These are phyloP conservation scores for Nomada lathburiana DNA, from an alignment of 2,888 invertebrate genomes.

Conservation along the genomic window DNA sequence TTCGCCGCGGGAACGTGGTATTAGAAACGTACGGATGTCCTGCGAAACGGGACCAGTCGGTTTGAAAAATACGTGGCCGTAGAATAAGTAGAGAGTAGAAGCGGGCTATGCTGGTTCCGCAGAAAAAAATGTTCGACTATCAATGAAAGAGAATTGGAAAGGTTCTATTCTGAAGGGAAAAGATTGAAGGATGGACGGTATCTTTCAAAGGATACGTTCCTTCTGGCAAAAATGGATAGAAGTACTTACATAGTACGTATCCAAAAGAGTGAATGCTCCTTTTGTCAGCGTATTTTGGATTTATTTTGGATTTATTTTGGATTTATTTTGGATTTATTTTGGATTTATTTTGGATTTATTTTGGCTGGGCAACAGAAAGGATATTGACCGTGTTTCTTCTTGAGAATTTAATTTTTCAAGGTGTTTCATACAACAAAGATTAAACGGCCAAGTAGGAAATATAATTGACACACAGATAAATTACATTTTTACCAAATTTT, in stretches of 20 bases:
- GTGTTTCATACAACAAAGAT: too few relatives aligned
- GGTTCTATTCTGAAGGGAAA: conserved; percentile 27
- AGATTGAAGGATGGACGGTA: conserved; percentile 30
- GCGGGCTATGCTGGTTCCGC: not conserved
- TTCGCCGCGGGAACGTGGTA: conserved; percentile 9
- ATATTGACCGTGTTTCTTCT: too few relatives aligned
- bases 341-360: too few relatives aligned
- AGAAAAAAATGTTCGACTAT: conserved; percentile 36
- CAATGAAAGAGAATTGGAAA: conserved; percentile 34
- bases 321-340: too few relatives aligned
- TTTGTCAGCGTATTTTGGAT: too few relatives aligned
- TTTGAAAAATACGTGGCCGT: conserved; percentile 35
- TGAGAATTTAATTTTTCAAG: too few relatives aligned
- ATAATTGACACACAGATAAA: too few relatives aligned
- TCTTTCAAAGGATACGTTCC: not conserved
- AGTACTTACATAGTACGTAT: not conserved
- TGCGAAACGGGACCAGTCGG: conserved; percentile 20
- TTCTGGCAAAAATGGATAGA: not conserved
- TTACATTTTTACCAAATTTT: too few relatives aligned
- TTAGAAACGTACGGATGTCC: conserved; percentile 9
- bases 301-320: too few relatives aligned
- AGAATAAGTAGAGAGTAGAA: not conserved
- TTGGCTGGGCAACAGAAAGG: too few relatives aligned
- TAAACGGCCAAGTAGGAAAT: too few relatives aligned
- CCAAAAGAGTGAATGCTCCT: too few relatives aligned